A percentile compares a stretch with the other conserved stretches of the same genome.
phyloP scores from a whole-genome alignment of 2,888 invertebrate genomes.

The Orchesellides sinensis region DNA sequence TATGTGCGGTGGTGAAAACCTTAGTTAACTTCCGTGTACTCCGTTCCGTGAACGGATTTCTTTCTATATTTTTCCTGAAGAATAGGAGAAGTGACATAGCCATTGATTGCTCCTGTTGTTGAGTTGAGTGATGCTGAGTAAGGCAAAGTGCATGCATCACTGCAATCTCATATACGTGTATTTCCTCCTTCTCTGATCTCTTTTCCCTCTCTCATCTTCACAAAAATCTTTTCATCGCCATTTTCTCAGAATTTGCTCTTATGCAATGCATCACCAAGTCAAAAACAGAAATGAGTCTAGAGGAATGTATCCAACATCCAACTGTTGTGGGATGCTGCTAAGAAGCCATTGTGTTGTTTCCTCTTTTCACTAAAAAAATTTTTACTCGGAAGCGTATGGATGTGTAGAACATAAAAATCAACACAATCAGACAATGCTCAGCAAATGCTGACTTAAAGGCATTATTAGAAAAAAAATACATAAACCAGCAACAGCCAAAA shows the following conservation, averaged over 20 bases:
- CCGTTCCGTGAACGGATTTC: not conserved
- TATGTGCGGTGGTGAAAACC: not conserved
- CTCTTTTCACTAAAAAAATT: not conserved
- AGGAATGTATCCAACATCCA: not conserved
- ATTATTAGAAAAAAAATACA: not conserved
- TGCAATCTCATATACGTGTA: no score
- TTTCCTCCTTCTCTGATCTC: not conserved
- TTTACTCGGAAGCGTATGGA: no score
- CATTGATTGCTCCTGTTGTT: constrained; percentile 1
- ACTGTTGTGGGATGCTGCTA: not conserved
- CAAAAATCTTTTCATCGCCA: constrained; percentile 14
- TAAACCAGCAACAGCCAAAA: not conserved
- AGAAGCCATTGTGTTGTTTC: not conserved
- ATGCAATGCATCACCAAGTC: not conserved
- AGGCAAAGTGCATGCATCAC: constrained; percentile 32
- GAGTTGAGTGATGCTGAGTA: constrained; percentile 28
- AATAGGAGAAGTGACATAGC: constrained; percentile 25
- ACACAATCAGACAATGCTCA: not conserved
- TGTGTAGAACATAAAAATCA: not conserved
- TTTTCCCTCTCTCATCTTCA: not conserved
- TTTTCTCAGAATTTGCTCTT: constrained; percentile 9
- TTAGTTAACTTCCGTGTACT: not conserved
- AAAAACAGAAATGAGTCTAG: constrained; percentile 8
- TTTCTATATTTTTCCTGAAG: not conserved
- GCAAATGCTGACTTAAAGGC: no score